These are phyloP conservation scores for Drosophila paracracens DNA, from an alignment of 2,888 invertebrate genomes.

Conservation along the genomic window DNA sequence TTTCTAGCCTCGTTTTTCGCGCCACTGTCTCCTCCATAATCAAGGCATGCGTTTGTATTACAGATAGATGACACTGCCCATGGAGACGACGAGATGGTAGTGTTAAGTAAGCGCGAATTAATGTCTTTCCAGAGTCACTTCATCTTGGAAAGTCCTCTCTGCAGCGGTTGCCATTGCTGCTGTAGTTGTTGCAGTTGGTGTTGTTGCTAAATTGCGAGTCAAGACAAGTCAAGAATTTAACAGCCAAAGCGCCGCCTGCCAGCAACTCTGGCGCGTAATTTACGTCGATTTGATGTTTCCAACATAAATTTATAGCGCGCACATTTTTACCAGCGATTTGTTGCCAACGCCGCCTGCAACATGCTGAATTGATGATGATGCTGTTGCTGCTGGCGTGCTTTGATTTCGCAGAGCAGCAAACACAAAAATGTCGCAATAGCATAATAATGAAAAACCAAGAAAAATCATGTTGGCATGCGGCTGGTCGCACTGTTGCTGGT, in stretches of 20 bases:
- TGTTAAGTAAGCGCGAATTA: conserved; percentile 81
- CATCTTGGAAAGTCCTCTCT: conserved; percentile 69
- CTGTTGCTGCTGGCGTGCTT: conserved; percentile 59
- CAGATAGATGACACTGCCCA: conserved; percentile 64
- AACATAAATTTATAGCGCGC: conserved; percentile 79
- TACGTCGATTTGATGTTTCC: conserved; percentile 79
- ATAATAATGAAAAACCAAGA: conserved; percentile 76
- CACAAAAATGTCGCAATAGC: conserved; percentile 77
- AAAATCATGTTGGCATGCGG: conserved; percentile 77
- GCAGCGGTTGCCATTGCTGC: conserved; percentile 43
- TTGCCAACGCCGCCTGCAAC: conserved; percentile 67
- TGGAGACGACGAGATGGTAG: conserved; percentile 49
- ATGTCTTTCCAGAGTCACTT: conserved; percentile 74
- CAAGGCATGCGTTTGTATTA: conserved; percentile 77
- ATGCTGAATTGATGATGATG: conserved; percentile 66
- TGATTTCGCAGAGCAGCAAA: conserved; percentile 72
- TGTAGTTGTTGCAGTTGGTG: conserved; percentile 41
- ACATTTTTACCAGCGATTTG: conserved; percentile 75
- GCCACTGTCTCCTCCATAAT: conserved; percentile 35
- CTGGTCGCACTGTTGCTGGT: conserved; percentile 17
- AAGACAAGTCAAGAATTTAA: conserved; percentile 73
- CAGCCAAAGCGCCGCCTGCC: conserved; percentile 77
- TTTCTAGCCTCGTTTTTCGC: conserved; percentile 51
- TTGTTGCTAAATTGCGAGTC: conserved; percentile 56
- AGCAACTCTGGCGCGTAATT: conserved; percentile 67